Evolutionary conservation across 2,113 vertebrate species (phyloP), one percentile per base, ranked within the genome.

Genomic region (Clinocottus analis): DNA sequence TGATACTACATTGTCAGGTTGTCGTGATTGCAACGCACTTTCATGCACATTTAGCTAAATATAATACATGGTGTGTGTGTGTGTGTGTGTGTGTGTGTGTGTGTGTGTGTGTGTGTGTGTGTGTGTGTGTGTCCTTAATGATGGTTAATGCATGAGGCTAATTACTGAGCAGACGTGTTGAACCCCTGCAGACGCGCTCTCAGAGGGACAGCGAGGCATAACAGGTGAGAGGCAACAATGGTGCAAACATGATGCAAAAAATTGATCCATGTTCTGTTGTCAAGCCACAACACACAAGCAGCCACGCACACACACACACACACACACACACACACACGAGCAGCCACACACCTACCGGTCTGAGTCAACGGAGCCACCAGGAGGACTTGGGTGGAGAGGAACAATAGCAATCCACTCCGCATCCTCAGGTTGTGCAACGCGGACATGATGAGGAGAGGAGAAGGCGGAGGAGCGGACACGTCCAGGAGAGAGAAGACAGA

Each of bases 351-450:
- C 93, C 86, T 92, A 94, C 93, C 91, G 29, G 77, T 87, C 71
- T 83, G 90, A 74, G 89, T 70, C 86, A 91, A 72, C 64, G 89
- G 17, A 39, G 89, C 69, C 29, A 89, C 88, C 78, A 60, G 69
- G 82, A 82, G 2, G 81, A 90, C 72, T 65, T 86, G 88, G 77
- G 75, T 51, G 78, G 89, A 68, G 49, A 94, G 83, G 89, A 92
- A 87, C 89, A 93, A 88, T 65, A 93, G 80, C 78, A 86, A 87
- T 86, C 91, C 93, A 87, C 70, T 41, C 49, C n/a, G 79, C 92
- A 92, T 93, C 91, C 89, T 91, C 19, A 77, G 59, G 70, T 6
- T 58, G 79, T 62, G 16, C 63, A 63, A 37, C 63, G 65, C 60
- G 23, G n/a, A 71, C 80, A 83, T 77, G 16, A 11, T 80, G 67